Percentiles rank a stretch among this genome's conserved stretches.
Evolutionary conservation across 2,888 invertebrate genomes (phyloP).

Genomic region (Drosophila heteroneura): DNA sequence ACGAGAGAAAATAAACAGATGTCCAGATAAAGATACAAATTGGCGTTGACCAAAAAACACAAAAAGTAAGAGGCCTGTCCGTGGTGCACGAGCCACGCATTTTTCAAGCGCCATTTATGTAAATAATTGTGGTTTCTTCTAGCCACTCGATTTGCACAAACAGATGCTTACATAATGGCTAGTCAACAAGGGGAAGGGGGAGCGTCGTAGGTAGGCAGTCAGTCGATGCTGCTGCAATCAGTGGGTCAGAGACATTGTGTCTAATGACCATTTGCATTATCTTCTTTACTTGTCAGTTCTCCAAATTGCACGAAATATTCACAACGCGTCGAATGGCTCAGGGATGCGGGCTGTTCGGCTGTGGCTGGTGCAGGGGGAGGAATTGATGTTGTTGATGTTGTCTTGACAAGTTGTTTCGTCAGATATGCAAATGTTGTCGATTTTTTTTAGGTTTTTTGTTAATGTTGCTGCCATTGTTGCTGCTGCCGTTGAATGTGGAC

Average conservation of each 20-base stretch:
- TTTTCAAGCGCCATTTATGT: slow-evolving; percentile 66
- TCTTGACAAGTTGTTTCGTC: slow-evolving; percentile 78
- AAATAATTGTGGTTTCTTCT: slow-evolving; percentile 78
- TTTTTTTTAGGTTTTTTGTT: slow-evolving; percentile 26
- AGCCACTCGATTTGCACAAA: slow-evolving; percentile 40
- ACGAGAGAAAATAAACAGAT: slow-evolving; percentile 17
- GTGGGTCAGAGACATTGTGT: slow-evolving; percentile 43
- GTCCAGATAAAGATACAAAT: slow-evolving; percentile 47
- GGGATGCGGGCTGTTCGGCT: slow-evolving; percentile 15
- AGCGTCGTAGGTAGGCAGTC: slow-evolving; percentile 7
- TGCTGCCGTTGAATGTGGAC: neutral
- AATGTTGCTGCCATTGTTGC: slow-evolving; percentile 29
- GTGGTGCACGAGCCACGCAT: slow-evolving; percentile 53
- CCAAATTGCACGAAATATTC: slow-evolving; percentile 69
- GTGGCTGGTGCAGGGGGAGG: neutral
- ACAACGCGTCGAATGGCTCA: slow-evolving; percentile 28
- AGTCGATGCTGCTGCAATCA: slow-evolving; percentile 27
- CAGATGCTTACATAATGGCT: slow-evolving; percentile 56
- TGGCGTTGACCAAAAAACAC: slow-evolving; percentile 15
- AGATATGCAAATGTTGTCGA: slow-evolving; percentile 72
- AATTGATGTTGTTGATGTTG: slow-evolving; percentile 39
- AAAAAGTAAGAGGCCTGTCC: slow-evolving; percentile 66
- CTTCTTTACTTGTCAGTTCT: slow-evolving; percentile 58
- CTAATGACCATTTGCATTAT: slow-evolving; percentile 82
- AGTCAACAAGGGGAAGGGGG: neutral